Percentiles rank a stretch among this genome's conserved stretches.
Conservation (phyloP, 2,113 vertebrate genomes). For the Spilogale gracilis region DNA sequence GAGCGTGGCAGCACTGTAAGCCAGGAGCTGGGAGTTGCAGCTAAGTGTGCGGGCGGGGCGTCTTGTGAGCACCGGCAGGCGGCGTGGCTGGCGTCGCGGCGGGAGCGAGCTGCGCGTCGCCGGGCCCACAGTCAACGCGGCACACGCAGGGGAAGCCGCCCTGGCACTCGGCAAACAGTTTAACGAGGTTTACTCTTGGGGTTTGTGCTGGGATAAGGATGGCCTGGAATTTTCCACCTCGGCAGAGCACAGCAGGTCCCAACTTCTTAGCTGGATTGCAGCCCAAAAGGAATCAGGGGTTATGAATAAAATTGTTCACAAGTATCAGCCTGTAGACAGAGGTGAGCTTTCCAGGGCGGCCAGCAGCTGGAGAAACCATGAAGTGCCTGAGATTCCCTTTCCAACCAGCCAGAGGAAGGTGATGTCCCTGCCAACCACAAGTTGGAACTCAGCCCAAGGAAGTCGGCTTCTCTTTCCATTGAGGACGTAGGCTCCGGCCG, state of each 20-base stretch:
- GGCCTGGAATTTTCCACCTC: not conserved
- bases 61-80: not conserved
- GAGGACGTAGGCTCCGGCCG: too few species aligned
- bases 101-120: not conserved
- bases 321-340: rapidly evolving
- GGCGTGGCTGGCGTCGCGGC: not conserved
- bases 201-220: not conserved
- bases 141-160: rapidly evolving
- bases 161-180: not conserved
- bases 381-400: not conserved
- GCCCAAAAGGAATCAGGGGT: not conserved
- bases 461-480: not conserved
- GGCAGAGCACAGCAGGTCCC: not conserved
- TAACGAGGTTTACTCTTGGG: not conserved
- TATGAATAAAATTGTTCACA: not conserved
- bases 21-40: not conserved
- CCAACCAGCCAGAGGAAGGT: not conserved
- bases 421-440: not conserved
- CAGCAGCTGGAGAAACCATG: not conserved
- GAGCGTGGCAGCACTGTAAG: not conserved
- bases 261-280: not conserved
- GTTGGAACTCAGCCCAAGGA: not conserved
- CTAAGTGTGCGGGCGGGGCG: not conserved
- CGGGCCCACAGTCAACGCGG: not conserved
- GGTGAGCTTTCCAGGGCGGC: not conserved